Evolutionary conservation across 2,113 vertebrate species (phyloP).

Genomic region (Paedocypris sp.): DNA sequence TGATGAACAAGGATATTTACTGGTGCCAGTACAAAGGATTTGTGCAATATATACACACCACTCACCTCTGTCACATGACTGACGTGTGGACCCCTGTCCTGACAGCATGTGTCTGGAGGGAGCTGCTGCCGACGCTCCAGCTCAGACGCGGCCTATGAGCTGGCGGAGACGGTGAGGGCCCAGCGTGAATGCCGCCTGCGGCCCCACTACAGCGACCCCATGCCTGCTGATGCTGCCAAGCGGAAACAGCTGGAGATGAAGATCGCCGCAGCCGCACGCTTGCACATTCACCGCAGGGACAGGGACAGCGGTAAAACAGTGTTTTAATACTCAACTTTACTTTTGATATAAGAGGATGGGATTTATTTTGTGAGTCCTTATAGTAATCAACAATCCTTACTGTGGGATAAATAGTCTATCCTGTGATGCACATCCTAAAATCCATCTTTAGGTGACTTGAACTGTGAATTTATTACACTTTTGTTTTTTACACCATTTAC

Average conservation of each 20-base stretch:
- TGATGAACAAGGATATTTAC: too few species aligned
- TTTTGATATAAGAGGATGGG: too few species aligned
- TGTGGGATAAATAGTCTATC: too few species aligned
- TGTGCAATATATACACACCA: too few species aligned
- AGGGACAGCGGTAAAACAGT: conserved; percentile 56
- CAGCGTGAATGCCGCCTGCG: conserved; percentile 76
- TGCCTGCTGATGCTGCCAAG: conserved; percentile 74
- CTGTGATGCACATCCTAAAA: too few species aligned
- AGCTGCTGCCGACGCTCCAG: conserved; percentile 75
- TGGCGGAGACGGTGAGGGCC: conserved; percentile 63
- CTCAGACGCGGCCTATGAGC: conserved; percentile 71
- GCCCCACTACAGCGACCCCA: conserved; percentile 78
- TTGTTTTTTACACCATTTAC: neutral
- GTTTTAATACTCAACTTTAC: neutral
- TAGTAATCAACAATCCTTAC: too few species aligned
- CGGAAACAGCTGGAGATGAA: conserved; percentile 86
- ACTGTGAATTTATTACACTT: neutral
- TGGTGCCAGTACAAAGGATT: too few species aligned
- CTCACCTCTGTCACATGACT: neutral
- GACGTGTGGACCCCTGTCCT: conserved; percentile 37
- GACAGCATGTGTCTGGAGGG: conserved; percentile 51
- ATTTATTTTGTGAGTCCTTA: too few species aligned
- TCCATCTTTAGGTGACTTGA: neutral
- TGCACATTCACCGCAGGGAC: conserved; percentile 68
- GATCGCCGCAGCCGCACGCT: conserved; percentile 69